Conservation (phyloP, 2,113 vertebrate species). For the Acrocephalus arundinaceus region DNA sequence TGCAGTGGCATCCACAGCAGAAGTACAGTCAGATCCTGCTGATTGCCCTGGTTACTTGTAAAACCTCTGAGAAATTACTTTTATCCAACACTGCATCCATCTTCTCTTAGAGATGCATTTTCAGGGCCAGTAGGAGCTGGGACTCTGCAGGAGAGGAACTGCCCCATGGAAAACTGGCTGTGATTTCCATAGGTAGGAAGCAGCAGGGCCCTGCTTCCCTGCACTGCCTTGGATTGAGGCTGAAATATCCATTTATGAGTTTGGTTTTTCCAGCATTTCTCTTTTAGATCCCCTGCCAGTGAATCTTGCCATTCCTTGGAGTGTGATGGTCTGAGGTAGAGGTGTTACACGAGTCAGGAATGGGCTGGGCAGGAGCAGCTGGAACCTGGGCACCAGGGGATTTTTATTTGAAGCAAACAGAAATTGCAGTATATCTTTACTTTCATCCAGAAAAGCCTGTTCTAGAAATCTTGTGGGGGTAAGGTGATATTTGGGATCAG, state of each 20-base stretch:
- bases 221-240: not conserved
- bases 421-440: not conserved
- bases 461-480: not conserved
- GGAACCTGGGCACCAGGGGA: not conserved
- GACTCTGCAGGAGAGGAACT: not conserved
- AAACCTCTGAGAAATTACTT: not conserved
- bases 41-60: not conserved
- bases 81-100: not conserved
- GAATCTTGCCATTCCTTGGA: not conserved
- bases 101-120: not conserved
- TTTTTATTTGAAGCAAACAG: not conserved
- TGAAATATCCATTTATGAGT: not conserved
- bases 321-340: not conserved
- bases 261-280: not conserved
- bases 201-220: not conserved
- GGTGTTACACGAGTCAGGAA: not conserved
- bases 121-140: not conserved
- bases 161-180: not conserved
- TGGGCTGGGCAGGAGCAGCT: not conserved
- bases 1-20: not conserved
- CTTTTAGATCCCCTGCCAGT: not conserved
- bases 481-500: not conserved
- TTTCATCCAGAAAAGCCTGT: not conserved
- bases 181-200: not conserved
- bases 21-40: not conserved